Evolutionary conservation across 2,888 invertebrate species (phyloP).

Genomic region (Nemotelus nigrinus): DNA sequence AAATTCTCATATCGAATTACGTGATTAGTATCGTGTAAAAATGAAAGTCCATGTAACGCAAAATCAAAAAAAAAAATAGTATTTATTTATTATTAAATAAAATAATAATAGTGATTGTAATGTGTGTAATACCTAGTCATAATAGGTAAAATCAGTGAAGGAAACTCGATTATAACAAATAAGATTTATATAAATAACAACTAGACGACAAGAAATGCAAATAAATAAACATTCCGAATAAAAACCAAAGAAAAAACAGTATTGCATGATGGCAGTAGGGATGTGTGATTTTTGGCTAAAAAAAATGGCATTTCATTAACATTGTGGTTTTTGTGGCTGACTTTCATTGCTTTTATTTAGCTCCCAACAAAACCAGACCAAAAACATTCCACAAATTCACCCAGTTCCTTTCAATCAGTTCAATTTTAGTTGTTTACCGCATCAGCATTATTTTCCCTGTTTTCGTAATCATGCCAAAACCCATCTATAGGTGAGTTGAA

Average conservation of each 20-base stretch:
- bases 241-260: background rate
- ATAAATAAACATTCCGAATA: background rate
- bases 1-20: too few relatives aligned
- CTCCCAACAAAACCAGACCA: conserved; percentile 1
- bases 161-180: too few relatives aligned
- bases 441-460: background rate
- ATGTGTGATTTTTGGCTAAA: conserved; percentile 30
- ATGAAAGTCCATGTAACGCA: too few relatives aligned
- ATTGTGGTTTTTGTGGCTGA: conserved; percentile 37
- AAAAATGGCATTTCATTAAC: conserved; percentile 22
- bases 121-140: too few relatives aligned
- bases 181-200: background rate
- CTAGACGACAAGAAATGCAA: conserved; percentile 1
- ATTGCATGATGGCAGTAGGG: conserved; percentile 39
- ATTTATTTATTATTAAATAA: too few relatives aligned
- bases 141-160: too few relatives aligned
- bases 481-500: conserved; percentile 16
- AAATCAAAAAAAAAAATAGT: too few relatives aligned
- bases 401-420: background rate
- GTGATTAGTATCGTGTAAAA: too few relatives aligned
- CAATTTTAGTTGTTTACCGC: background rate
- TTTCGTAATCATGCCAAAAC: background rate
- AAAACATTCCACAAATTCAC: background rate
- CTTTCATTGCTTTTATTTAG: conserved; percentile 31
- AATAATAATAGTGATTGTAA: too few relatives aligned